Evolutionary conservation across 2,113 vertebrate genomes (phyloP).

Genomic region (Rhizomys pruinosus): DNA sequence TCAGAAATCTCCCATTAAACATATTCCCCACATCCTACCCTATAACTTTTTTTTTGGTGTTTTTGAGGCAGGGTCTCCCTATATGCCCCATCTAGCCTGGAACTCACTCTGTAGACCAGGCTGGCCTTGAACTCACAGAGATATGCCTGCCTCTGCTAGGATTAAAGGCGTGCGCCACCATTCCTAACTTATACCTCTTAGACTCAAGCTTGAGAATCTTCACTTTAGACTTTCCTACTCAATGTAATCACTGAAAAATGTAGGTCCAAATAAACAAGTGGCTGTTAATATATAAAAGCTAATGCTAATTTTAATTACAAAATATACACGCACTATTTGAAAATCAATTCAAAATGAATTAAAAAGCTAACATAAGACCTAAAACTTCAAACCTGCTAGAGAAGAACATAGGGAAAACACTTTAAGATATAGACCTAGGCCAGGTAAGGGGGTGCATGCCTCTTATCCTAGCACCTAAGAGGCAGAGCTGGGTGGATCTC

Average conservation of each 20-base stretch:
- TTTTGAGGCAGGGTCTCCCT: too few species aligned
- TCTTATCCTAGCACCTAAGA: too few species aligned
- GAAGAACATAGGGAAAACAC: too few species aligned
- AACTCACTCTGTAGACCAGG: too few species aligned
- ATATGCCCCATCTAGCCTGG: too few species aligned
- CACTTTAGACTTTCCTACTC: constrained; percentile 14
- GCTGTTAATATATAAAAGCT: constrained; percentile 5
- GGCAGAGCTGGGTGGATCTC: too few species aligned
- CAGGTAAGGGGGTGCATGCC: too few species aligned
- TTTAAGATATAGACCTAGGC: too few species aligned
- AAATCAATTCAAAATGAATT: not conserved
- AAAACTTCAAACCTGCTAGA: not conserved
- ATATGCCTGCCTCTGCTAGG: too few species aligned
- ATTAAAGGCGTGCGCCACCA: too few species aligned
- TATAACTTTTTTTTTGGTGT: too few species aligned
- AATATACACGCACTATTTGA: not conserved
- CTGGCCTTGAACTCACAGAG: too few species aligned
- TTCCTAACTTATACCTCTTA: not conserved
- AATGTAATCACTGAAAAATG: not conserved
- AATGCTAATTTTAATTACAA: constrained; percentile 21
- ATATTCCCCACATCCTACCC: not conserved
- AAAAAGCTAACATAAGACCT: not conserved
- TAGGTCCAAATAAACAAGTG: not conserved
- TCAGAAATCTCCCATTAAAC: not conserved
- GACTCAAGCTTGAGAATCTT: not conserved